These are phyloP conservation scores for Microcaecilia unicolor DNA, from an alignment of 2,797 vertebrate species.

Conservation along the genomic window DNA sequence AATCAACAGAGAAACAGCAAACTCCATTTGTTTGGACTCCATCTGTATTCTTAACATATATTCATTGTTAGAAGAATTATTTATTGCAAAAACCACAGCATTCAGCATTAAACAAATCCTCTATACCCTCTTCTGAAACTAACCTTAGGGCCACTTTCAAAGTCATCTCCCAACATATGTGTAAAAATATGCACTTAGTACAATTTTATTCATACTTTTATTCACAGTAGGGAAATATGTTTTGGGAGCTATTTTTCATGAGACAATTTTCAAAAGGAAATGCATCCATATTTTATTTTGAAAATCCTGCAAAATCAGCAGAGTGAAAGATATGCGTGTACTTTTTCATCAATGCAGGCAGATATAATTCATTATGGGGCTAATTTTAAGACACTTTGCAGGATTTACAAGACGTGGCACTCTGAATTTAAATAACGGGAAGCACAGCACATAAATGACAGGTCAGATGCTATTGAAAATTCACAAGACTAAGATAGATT, in stretches of 20 bases:
- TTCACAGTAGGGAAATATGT: too few relatives aligned
- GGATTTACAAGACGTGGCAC: conserved; percentile 22
- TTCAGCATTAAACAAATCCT: conserved; percentile 22
- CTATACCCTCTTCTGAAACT: conserved; percentile 24
- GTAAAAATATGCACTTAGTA: too few relatives aligned
- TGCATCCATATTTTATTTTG: too few relatives aligned
- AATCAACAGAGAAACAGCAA: conserved; percentile 20
- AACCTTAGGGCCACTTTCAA: too few relatives aligned
- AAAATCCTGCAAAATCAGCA: too few relatives aligned
- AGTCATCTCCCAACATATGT: too few relatives aligned
- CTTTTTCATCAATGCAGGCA: too few relatives aligned
- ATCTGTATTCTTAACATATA: conserved; percentile 23
- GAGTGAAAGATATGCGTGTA: too few relatives aligned
- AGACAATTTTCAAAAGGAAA: too few relatives aligned
- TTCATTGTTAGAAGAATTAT: conserved; percentile 28
- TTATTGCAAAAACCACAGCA: conserved; percentile 27
- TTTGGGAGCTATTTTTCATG: too few relatives aligned
- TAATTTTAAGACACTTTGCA: conserved; percentile 16
- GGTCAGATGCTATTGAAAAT: conserved; percentile 20
- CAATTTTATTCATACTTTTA: too few relatives aligned
- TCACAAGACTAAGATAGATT: conserved; percentile 24
- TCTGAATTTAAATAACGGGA: conserved; percentile 33
- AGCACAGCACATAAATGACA: conserved; percentile 12
- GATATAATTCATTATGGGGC: too few relatives aligned
- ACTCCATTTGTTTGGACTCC: conserved; percentile 10